A percentile compares a stretch with the other conserved stretches of the same genome.
phyloP scores from a whole-genome alignment of 2,797 vertebrate species.

The Esox masquinongy region DNA sequence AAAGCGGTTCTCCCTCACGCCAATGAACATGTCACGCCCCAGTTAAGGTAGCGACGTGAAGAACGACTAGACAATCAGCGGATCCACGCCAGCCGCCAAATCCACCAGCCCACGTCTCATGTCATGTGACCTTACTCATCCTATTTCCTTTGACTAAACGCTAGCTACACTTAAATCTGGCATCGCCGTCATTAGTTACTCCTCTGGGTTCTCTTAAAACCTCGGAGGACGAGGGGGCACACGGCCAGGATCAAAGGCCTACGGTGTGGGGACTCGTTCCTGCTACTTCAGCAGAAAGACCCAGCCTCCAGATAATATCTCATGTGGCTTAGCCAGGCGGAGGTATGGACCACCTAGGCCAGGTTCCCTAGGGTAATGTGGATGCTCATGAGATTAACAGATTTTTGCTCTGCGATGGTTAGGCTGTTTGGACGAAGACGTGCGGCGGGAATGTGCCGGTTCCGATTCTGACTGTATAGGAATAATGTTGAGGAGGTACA shows the following conservation, averaged over 20 bases:
- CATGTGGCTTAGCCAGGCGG: constrained; percentile 48
- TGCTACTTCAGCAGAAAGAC: constrained; percentile 53
- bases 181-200: constrained; percentile 71
- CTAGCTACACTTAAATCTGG: constrained; percentile 58
- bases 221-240: constrained; percentile 37
- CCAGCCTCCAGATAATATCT: constrained; percentile 37
- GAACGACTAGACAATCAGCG: constrained; percentile 49
- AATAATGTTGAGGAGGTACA: neutral
- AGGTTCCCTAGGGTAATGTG: constrained; percentile 68
- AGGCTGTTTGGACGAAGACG: constrained; percentile 30
- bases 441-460: constrained; percentile 45
- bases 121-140: constrained; percentile 53
- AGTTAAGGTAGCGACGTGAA: constrained; percentile 50
- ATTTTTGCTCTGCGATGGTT: constrained; percentile 58
- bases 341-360: constrained; percentile 71
- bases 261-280: constrained; percentile 59
- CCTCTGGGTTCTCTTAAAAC: constrained; percentile 62
- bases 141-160: constrained; percentile 63
- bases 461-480: constrained; percentile 37
- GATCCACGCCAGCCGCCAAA: constrained; percentile 57
- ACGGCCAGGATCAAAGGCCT: constrained; percentile 68
- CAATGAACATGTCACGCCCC: constrained; percentile 8
- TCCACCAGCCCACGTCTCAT: constrained; percentile 48
- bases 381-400: constrained; percentile 63
- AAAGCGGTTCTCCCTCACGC: neutral